phyloP scores from a whole-genome alignment of 2,797 vertebrate genomes.

The Coccyzus lansbergi region DNA sequence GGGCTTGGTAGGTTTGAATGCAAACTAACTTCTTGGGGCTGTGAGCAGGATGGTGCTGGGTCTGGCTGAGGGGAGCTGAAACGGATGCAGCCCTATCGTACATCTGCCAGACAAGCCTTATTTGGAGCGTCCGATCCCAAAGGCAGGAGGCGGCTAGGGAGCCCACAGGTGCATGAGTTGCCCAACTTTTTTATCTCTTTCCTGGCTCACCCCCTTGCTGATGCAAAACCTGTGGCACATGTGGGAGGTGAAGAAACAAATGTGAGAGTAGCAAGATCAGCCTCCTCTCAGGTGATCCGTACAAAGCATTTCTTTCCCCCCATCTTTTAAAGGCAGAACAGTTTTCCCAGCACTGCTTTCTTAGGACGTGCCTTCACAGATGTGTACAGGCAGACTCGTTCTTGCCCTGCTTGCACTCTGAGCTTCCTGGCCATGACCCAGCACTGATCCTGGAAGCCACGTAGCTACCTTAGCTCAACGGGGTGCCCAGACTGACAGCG shows the following conservation, averaged over 20 bases:
- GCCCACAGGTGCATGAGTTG: conserved; percentile 13
- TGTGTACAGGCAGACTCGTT: conserved; percentile 38
- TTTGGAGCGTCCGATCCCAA: conserved; percentile 49
- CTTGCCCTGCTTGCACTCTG: neutral
- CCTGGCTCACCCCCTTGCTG: conserved; percentile 20
- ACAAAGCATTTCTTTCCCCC: neutral
- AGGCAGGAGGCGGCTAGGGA: neutral
- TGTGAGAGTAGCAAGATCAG: conserved; percentile 57
- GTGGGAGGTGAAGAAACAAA: conserved; percentile 67
- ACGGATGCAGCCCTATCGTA: neutral
- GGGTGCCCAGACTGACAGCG: neutral
- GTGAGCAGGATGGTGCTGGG: neutral
- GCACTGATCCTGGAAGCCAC: neutral
- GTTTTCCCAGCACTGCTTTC: neutral
- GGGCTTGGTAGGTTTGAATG: neutral
- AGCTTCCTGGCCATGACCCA: neutral
- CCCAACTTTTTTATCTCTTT: conserved; percentile 23
- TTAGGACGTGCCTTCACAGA: neutral
- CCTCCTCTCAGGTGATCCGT: conserved; percentile 55
- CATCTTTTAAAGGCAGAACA: neutral
- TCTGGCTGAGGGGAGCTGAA: neutral
- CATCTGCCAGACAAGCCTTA: conserved; percentile 57
- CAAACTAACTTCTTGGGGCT: neutral
- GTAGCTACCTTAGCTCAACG: fast-evolving
- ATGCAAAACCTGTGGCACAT: conserved; percentile 63